These are phyloP conservation scores for Colaptes auratus DNA, from an alignment of 2,113 vertebrate species.

Conservation along the genomic window DNA sequence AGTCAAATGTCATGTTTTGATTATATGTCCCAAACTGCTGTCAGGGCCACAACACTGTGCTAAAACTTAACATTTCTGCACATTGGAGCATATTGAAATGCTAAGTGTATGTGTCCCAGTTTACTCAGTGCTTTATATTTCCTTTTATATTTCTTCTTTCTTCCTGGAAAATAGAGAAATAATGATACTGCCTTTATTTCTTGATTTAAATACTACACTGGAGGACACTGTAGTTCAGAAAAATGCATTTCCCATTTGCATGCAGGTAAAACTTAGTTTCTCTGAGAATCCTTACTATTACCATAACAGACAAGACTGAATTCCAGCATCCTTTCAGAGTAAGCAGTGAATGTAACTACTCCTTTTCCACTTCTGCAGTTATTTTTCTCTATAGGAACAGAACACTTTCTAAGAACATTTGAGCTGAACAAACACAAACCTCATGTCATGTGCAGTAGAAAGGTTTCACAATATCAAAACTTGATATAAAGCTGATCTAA, in stretches of 20 bases:
- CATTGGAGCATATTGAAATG: not conserved
- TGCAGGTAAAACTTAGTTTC: not conserved
- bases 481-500: not conserved
- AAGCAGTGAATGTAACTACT: not conserved
- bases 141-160: not conserved
- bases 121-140: not conserved
- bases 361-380: not conserved
- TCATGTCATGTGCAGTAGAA: not conserved
- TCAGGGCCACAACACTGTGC: not conserved
- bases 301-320: not conserved
- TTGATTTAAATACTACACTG: not conserved
- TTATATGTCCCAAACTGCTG: not conserved
- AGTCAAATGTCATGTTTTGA: not conserved
- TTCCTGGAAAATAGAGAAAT: not conserved
- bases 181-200: not conserved
- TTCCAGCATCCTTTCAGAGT: not conserved
- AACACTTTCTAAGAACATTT: not conserved
- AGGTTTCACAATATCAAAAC: not conserved
- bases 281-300: not conserved
- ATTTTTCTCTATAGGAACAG: not conserved
- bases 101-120: not conserved
- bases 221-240: not conserved
- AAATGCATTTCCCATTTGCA: not conserved
- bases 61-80: not conserved
- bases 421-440: not conserved